Conservation (phyloP, 2,113 vertebrate genomes). For the Catharus minimus region DNA sequence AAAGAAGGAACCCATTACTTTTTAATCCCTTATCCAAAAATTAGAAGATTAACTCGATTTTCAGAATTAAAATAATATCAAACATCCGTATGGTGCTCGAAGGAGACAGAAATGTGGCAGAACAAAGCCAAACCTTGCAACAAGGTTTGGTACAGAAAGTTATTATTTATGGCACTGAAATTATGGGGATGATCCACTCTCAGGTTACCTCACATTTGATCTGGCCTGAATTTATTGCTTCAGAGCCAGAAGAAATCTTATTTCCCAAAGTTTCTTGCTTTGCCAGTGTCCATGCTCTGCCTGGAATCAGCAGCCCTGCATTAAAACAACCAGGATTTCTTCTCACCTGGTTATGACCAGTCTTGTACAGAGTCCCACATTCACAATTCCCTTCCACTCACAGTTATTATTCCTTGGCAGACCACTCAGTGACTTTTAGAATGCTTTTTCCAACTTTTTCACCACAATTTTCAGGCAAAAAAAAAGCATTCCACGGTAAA, state of each 20-base stretch:
- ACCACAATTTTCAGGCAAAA: background rate
- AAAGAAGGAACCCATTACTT: background rate
- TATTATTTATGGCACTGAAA: background rate
- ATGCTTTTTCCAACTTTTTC: background rate
- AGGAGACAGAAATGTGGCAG: fast-evolving
- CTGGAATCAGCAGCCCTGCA: background rate
- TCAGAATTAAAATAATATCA: background rate
- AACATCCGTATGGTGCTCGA: fast-evolving
- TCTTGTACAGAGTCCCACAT: background rate
- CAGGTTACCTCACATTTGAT: background rate
- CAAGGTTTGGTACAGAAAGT: background rate
- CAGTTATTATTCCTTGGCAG: background rate
- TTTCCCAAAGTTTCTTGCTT: background rate
- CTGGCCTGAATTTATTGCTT: background rate
- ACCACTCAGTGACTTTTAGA: background rate
- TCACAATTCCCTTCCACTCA: background rate
- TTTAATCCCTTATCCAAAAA: background rate
- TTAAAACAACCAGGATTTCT: background rate
- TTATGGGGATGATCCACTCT: background rate
- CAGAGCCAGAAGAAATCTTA: background rate
- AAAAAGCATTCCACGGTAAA: background rate
- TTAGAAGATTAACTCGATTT: background rate
- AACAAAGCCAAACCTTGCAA: background rate
- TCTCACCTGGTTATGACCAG: background rate
- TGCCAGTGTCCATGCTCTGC: background rate